A percentile compares a stretch with the other conserved stretches of the same genome.
Conservation (phyloP, 2,888 invertebrate genomes). For the Noctuana brunneofusca region DNA sequence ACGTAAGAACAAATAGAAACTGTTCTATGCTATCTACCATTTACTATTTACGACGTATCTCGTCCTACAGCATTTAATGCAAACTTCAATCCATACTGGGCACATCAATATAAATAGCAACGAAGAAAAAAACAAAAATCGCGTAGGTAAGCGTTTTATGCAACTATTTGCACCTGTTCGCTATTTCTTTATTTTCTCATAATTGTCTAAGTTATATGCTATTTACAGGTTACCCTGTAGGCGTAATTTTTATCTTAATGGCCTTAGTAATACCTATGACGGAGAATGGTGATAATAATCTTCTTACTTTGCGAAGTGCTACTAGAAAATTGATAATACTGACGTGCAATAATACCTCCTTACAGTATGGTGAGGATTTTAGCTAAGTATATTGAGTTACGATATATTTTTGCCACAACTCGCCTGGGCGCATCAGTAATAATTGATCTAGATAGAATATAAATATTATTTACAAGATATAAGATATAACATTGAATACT, state of each 20-base stretch:
- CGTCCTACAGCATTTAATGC: slow-evolving; percentile 40
- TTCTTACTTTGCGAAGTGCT: slow-evolving; percentile 9
- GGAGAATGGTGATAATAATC: slow-evolving; percentile 20
- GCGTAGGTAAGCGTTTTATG: slow-evolving; percentile 24
- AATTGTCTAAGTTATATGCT: slow-evolving; percentile 31
- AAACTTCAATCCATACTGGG: slow-evolving; percentile 35
- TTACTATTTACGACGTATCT: slow-evolving; percentile 41
- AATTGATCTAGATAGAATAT: too few relatives aligned
- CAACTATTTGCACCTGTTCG: slow-evolving; percentile 34
- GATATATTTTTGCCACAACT: too few relatives aligned
- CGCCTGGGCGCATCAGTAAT: too few relatives aligned
- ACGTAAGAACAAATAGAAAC: slow-evolving; percentile 51
- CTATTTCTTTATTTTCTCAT: slow-evolving; percentile 32
- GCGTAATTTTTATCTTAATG: slow-evolving; percentile 32
- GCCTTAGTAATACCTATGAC: slow-evolving; percentile 14
- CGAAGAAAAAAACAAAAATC: slow-evolving; percentile 30
- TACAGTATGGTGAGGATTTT: too few relatives aligned
- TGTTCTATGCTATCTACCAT: slow-evolving; percentile 47
- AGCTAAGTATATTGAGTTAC: too few relatives aligned
- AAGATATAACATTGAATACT: neutral
- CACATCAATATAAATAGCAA: slow-evolving; percentile 37
- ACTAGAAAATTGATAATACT: neutral
- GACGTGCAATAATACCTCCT: neutral
- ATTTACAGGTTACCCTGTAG: slow-evolving; percentile 13
- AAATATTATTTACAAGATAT: too few relatives aligned